Percentiles rank a stretch among this genome's conserved stretches.
phyloP scores from a whole-genome alignment of 1,140 invertebrate genomes.

The Asobara japonica region DNA sequence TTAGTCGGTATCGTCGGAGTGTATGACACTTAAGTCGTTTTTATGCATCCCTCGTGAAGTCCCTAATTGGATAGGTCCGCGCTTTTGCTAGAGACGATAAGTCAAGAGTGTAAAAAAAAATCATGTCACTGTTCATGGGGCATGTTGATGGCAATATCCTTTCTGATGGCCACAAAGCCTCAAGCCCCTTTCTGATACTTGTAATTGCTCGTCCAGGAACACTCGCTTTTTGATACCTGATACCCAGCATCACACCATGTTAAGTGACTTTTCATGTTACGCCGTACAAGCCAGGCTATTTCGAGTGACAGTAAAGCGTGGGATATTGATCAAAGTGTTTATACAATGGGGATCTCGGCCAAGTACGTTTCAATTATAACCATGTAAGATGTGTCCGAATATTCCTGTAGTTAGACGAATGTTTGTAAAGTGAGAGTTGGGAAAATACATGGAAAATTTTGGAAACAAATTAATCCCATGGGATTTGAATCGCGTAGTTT shows the following conservation, averaged over 20 bases:
- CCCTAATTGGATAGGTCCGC: no score
- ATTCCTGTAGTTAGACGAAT: no score
- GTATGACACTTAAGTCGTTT: no score
- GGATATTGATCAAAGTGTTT: neutral
- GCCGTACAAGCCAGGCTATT: neutral
- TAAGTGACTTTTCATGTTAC: neutral
- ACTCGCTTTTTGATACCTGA: neutral
- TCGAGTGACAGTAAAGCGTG: neutral
- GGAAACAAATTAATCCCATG: no score
- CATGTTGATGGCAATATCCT: neutral
- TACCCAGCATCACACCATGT: neutral
- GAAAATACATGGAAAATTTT: no score
- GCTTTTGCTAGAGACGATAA: no score
- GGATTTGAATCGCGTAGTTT: no score
- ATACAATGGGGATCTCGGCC: neutral
- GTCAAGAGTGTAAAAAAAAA: no score
- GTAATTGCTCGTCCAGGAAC: neutral
- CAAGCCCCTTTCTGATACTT: no score
- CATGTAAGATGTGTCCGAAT: neutral
- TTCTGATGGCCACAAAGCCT: neutral
- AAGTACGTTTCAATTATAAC: neutral
- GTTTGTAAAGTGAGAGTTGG: no score
- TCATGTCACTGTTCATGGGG: neutral
- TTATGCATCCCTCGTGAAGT: no score
- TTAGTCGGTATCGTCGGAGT: no score